Evolutionary conservation across 1,140 invertebrate genomes (phyloP).

Genomic region (Sycobia sp.): DNA sequence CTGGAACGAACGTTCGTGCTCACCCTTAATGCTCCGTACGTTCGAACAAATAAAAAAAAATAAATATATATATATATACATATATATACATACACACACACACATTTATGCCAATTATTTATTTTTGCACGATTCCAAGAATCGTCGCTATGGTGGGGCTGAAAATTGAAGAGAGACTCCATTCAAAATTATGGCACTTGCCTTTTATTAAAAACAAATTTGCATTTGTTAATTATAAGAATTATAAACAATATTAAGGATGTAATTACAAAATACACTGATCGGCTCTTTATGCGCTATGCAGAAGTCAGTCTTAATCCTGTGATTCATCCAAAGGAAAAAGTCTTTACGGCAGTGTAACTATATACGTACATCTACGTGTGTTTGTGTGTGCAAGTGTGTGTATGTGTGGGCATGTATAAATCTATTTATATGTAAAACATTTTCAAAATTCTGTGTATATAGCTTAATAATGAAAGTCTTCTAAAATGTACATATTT

Average conservation of each 20-base stretch:
- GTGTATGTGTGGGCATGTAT: too few species aligned
- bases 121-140: too few species aligned
- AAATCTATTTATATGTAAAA: too few species aligned
- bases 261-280: slow-evolving; percentile 53
- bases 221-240: slow-evolving; percentile 45
- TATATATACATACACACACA: not conserved
- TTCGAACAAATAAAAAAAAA: not conserved
- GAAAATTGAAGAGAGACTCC: too few species aligned
- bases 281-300: slow-evolving; percentile 42
- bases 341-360: not conserved
- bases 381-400: too few species aligned
- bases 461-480: too few species aligned
- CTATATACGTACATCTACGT: too few species aligned
- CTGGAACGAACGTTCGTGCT: not conserved
- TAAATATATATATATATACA: not conserved
- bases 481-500: too few species aligned
- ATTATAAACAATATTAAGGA: slow-evolving; percentile 52
- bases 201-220: slow-evolving; percentile 57
- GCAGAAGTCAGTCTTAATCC: slow-evolving; percentile 52
- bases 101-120: too few species aligned
- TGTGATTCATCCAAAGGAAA: slow-evolving; percentile 44
- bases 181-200: slow-evolving; percentile 54
- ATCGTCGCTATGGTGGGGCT: too few species aligned
- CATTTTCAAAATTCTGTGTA: too few species aligned
- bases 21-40: too few species aligned